A percentile compares a stretch with the other conserved stretches of the same genome.
phyloP scores from a whole-genome alignment of 2,113 vertebrate species.

The Catharus bicknelli region DNA sequence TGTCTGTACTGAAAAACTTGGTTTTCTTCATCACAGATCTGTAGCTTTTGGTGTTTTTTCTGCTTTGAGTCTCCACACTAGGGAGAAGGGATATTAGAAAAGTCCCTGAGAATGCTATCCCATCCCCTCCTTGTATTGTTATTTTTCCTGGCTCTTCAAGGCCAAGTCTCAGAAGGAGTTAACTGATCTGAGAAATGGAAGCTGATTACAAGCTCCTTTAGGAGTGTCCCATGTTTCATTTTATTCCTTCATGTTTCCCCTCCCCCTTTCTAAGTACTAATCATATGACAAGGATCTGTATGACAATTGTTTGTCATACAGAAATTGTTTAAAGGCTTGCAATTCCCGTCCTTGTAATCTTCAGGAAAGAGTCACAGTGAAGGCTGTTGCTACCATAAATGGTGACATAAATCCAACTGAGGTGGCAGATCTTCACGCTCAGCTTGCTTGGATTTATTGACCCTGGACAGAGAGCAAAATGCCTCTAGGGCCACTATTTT shows the following conservation, averaged over 20 bases:
- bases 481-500: background rate
- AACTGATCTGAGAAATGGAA: background rate
- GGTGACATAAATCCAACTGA: conserved; percentile 22
- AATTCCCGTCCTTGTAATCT: background rate
- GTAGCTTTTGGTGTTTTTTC: background rate
- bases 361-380: background rate
- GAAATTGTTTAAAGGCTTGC: conserved; percentile 11
- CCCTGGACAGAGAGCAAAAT: background rate
- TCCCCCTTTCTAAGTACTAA: background rate
- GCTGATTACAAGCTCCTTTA: background rate
- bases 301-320: background rate
- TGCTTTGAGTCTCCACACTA: background rate
- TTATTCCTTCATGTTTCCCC: background rate
- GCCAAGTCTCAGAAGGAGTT: background rate
- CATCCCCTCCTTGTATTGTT: background rate
- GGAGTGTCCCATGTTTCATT: background rate
- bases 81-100: background rate
- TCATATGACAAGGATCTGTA: background rate
- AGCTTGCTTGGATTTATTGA: conserved; percentile 14
- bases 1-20: background rate
- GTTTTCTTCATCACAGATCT: background rate
- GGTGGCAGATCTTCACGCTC: background rate
- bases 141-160: background rate
- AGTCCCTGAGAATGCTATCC: background rate
- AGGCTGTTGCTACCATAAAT: conserved; percentile 29